A percentile compares a stretch with the other conserved stretches of the same genome.
phyloP scores from a whole-genome alignment of 2,113 vertebrate species.

The Rhinopithecus roxellana region DNA sequence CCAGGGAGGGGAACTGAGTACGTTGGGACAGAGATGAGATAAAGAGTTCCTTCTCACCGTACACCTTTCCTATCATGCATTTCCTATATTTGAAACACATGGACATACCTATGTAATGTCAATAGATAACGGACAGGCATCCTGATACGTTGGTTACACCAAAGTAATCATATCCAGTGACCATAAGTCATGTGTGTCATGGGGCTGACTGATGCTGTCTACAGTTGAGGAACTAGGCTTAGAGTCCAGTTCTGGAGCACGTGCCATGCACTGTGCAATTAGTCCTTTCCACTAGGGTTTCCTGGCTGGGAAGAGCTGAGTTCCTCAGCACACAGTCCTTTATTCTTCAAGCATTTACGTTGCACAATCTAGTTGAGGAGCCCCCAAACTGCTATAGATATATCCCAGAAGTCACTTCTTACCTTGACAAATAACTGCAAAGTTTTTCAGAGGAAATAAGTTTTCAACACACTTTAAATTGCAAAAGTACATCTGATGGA shows the following conservation, averaged over 20 bases:
- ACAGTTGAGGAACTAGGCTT: neutral
- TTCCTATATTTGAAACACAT: neutral
- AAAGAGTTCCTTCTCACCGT: neutral
- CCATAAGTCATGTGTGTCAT: neutral
- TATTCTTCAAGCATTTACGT: neutral
- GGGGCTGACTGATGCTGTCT: neutral
- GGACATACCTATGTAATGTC: neutral
- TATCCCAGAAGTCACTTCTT: neutral
- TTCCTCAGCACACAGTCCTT: neutral
- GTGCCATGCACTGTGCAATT: neutral
- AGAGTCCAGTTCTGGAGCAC: neutral
- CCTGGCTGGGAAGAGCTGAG: neutral
- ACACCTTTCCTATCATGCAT: neutral
- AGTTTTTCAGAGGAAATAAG: slow-evolving; percentile 26
- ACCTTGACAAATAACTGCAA: neutral
- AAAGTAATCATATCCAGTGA: neutral
- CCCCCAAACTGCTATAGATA: neutral
- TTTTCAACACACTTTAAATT: neutral
- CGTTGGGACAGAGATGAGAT: neutral
- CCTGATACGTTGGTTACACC: neutral
- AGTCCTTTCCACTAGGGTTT: neutral
- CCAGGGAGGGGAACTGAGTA: neutral
- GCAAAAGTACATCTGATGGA: neutral
- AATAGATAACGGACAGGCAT: neutral
- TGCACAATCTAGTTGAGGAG: neutral